These are phyloP conservation scores for Glaucopsyche alexis DNA, from an alignment of 2,888 invertebrate genomes.

Conservation along the genomic window DNA sequence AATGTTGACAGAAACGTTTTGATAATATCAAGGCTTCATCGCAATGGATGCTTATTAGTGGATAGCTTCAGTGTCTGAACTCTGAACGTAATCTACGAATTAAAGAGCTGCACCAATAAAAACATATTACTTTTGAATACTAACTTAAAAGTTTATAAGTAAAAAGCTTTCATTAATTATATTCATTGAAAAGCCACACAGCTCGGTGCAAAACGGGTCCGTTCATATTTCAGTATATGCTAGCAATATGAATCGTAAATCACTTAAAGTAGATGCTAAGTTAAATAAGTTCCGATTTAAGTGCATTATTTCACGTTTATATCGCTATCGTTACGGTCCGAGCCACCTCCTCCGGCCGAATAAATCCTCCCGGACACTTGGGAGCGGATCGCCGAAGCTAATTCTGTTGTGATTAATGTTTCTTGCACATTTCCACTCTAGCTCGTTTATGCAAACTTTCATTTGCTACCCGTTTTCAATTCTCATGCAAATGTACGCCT, in stretches of 20 bases:
- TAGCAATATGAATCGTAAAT: slow-evolving; percentile 36
- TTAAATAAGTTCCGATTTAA: slow-evolving; percentile 40
- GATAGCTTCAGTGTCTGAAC: not conserved
- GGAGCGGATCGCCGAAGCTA: slow-evolving; percentile 78
- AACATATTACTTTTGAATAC: too few relatives aligned
- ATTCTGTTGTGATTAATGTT: slow-evolving; percentile 79
- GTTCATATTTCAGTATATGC: slow-evolving; percentile 9
- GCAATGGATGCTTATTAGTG: not conserved
- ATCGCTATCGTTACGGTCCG: slow-evolving; percentile 40
- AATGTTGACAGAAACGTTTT: slow-evolving; percentile 14
- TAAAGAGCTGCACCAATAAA: too few relatives aligned
- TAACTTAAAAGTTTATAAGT: not conserved
- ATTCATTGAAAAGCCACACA: not conserved
- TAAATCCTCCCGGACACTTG: slow-evolving; percentile 73
- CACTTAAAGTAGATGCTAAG: slow-evolving; percentile 38
- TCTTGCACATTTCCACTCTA: slow-evolving; percentile 71
- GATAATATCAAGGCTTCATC: slow-evolving; percentile 8
- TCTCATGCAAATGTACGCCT: slow-evolving; percentile 43
- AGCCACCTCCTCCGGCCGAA: slow-evolving; percentile 47
- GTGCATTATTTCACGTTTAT: slow-evolving; percentile 45
- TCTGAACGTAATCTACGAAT: too few relatives aligned
- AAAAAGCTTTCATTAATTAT: not conserved
- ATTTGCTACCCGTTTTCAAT: slow-evolving; percentile 32
- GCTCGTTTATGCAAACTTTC: slow-evolving; percentile 49
- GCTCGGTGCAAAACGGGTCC: slow-evolving; percentile 31